A percentile compares a stretch with the other conserved stretches of the same genome.
Evolutionary conservation across 1,140 invertebrate genomes (phyloP).

Genomic region (Drosophila subpulchrella): DNA sequence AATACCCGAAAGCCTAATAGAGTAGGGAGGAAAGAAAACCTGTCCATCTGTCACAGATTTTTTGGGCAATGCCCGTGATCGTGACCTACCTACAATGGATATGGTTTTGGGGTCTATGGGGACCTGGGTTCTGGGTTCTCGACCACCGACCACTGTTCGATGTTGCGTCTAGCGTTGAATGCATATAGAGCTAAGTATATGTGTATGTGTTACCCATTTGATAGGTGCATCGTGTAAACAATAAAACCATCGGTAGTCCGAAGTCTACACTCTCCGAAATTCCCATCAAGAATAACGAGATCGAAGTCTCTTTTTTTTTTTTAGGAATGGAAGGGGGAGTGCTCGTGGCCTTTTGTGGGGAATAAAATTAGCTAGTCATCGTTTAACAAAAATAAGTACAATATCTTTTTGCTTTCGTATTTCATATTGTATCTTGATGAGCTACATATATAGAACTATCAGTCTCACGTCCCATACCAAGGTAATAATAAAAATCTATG

Average conservation of each 20-base stretch:
- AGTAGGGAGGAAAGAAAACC: neutral
- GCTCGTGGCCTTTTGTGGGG: constrained; percentile 5
- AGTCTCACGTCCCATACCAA: constrained; percentile 81
- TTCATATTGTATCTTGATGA: constrained; percentile 59
- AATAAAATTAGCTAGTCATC: constrained; percentile 70
- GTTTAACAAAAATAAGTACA: constrained; percentile 66
- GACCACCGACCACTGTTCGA: constrained; percentile 4
- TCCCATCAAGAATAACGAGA: constrained; percentile 4
- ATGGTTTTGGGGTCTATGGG: too few species aligned
- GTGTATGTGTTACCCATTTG: constrained; percentile 23
- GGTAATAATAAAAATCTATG: constrained; percentile 53
- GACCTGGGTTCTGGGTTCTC: too few species aligned
- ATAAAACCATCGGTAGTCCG: constrained; percentile 29
- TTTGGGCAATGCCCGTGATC: too few species aligned
- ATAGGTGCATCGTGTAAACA: constrained; percentile 33
- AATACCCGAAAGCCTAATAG: neutral
- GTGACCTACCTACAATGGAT: neutral
- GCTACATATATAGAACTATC: constrained; percentile 83
- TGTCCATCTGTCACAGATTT: too few species aligned
- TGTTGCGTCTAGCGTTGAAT: constrained; percentile 27
- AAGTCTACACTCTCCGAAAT: constrained; percentile 11
- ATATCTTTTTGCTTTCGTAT: constrained; percentile 33
- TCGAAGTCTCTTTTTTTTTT: neutral
- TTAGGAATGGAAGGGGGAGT: neutral
- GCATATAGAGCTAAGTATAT: constrained; percentile 24